Percentiles rank a stretch among this genome's conserved stretches.
Evolutionary conservation across 2,113 vertebrate genomes (phyloP).

Genomic region (Meriones unguiculatus): DNA sequence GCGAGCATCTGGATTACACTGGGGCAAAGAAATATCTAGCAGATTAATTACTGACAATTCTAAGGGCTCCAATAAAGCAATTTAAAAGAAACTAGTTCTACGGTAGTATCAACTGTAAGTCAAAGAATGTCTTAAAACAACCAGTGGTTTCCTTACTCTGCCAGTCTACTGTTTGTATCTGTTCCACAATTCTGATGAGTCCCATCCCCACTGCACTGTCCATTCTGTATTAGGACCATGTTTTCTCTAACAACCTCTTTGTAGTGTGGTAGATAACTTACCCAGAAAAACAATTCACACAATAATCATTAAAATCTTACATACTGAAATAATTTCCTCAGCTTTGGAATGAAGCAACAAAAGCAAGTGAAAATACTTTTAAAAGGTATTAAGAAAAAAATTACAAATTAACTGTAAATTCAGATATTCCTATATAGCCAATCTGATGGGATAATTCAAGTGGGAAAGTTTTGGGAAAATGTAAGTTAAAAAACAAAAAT

Average conservation of each 20-base stretch:
- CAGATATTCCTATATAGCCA: background rate
- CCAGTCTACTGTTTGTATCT: background rate
- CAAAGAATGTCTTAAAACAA: constrained; percentile 44
- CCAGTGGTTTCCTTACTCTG: background rate
- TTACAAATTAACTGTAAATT: constrained; percentile 41
- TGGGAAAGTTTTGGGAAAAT: constrained; percentile 19
- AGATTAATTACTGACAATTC: constrained; percentile 49
- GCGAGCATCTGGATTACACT: constrained; percentile 46
- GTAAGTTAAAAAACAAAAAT: background rate
- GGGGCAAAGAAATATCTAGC: constrained; percentile 22
- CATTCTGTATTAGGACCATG: background rate
- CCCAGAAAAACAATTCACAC: constrained; percentile 17
- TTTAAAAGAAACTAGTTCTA: constrained; percentile 36
- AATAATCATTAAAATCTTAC: constrained; percentile 44
- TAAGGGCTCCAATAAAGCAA: constrained; percentile 37
- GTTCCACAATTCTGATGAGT: background rate
- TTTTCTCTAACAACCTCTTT: constrained; percentile 37
- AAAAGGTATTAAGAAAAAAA: constrained; percentile 44
- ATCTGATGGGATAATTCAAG: constrained; percentile 21
- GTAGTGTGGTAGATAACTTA: constrained; percentile 7
- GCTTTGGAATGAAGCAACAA: constrained; percentile 38
- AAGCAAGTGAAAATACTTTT: constrained; percentile 49
- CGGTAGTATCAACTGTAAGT: constrained; percentile 11
- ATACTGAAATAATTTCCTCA: background rate
- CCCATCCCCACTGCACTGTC: background rate